Evolutionary conservation across 2,888 invertebrate species (phyloP).

Genomic region (Diarsia rubi): DNA sequence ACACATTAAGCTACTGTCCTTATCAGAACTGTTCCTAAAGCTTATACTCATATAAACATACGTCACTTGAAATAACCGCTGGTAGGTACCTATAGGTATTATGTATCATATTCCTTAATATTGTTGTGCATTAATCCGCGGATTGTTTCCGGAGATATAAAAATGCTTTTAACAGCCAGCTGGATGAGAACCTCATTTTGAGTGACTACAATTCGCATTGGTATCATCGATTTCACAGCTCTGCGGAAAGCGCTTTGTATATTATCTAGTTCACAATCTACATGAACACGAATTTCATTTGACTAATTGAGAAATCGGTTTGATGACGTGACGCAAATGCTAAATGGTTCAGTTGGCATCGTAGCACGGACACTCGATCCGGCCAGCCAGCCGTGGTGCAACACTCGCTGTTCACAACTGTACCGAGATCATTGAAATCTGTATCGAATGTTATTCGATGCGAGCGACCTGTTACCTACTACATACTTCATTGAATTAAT

Average conservation of each 20-base stretch:
- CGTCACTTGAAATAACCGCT: constrained; percentile 9
- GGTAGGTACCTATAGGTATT: constrained; percentile 30
- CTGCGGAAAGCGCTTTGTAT: constrained; percentile 22
- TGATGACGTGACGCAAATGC: constrained; percentile 56
- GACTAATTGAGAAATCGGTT: constrained; percentile 62
- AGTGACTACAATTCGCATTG: constrained; percentile 15
- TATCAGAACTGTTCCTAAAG: constrained; percentile 47
- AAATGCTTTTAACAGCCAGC: constrained; percentile 17
- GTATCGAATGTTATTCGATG: constrained; percentile 36
- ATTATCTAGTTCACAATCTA: constrained; percentile 13
- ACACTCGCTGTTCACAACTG: constrained; percentile 42
- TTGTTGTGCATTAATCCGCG: constrained; percentile 22
- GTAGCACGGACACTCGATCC: constrained; percentile 53
- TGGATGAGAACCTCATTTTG: constrained; percentile 20
- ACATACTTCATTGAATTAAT: constrained; percentile 43
- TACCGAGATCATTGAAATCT: constrained; percentile 48
- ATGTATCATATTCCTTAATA: constrained; percentile 50
- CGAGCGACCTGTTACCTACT: constrained; percentile 23
- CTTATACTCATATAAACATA: constrained; percentile 44
- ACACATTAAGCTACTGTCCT: constrained; percentile 60
- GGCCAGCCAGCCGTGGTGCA: constrained; percentile 39
- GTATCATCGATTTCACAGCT: constrained; percentile 23
- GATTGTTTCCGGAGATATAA: constrained; percentile 21
- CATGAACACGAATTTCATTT: constrained; percentile 51
- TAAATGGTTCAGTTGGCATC: constrained; percentile 62